phyloP scores from a whole-genome alignment of 2,888 invertebrate species.

The Mellilla xanthometata region DNA sequence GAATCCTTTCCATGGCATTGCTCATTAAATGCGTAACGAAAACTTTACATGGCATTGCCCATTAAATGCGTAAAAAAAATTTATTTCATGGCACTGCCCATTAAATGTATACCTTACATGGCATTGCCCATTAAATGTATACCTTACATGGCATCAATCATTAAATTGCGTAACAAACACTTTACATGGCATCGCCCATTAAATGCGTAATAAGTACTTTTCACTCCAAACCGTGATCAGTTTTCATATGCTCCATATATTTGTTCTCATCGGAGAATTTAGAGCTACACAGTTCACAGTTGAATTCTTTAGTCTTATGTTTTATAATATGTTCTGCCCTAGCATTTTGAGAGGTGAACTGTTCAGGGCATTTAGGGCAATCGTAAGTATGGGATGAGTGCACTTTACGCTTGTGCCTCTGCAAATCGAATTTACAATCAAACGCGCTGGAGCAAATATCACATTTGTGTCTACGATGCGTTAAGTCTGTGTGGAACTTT shows the following conservation, averaged over 20 bases:
- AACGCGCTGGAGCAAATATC: neutral
- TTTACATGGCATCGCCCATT: no score
- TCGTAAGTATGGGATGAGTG: neutral
- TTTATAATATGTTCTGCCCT: neutral
- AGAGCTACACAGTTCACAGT: constrained; percentile 2
- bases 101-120: no score
- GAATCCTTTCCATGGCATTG: no score
- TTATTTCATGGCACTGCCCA: no score
- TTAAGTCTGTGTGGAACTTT: neutral
- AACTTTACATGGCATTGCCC: no score
- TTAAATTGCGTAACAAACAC: no score
- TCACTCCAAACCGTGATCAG: constrained; percentile 6
- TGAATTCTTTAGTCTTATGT: neutral
- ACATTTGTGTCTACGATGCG: neutral
- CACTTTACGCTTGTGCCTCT: neutral
- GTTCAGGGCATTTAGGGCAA: constrained; percentile 1
- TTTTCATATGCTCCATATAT: constrained; percentile 4
- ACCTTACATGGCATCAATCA: no score
- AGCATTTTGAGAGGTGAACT: neutral
- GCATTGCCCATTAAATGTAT: no score
- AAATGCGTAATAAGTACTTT: no score
- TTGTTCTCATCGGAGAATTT: neutral
- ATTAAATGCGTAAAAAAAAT: no score
- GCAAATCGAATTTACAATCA: neutral
- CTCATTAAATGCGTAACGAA: no score